These are phyloP conservation scores for Syrmaticus mikado DNA, from an alignment of 2,113 vertebrate species.

Conservation along the genomic window DNA sequence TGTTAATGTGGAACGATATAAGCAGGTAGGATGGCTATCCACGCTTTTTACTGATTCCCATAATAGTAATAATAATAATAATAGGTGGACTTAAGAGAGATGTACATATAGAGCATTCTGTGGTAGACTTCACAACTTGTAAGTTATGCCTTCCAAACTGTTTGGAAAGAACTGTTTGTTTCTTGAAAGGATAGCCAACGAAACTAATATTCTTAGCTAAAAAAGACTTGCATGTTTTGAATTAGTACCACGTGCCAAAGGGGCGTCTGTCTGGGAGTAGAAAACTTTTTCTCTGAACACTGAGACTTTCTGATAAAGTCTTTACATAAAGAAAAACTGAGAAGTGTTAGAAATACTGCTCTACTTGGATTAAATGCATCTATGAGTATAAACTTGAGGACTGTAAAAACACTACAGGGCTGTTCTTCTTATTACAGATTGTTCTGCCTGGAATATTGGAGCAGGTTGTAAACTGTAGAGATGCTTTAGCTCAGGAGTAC, in stretches of 20 bases:
- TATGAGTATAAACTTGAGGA: background rate
- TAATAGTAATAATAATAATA: background rate
- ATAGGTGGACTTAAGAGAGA: background rate
- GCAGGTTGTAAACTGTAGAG: slow-evolving; percentile 98
- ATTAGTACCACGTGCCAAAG: background rate
- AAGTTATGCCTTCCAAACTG: background rate
- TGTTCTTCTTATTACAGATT: slow-evolving; percentile 75
- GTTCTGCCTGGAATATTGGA: slow-evolving; percentile 95
- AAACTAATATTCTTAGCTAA: background rate
- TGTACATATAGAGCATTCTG: background rate
- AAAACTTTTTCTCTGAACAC: background rate
- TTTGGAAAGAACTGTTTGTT: background rate
- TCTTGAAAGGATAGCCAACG: background rate
- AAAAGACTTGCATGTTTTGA: background rate
- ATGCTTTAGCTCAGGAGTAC: slow-evolving; percentile 97
- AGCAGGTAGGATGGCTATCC: slow-evolving; percentile 82
- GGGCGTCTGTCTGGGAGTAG: background rate
- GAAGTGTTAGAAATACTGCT: background rate
- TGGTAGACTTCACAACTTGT: background rate
- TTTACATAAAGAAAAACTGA: background rate
- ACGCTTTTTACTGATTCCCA: background rate
- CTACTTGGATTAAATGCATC: background rate
- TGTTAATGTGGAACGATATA: slow-evolving; percentile 97
- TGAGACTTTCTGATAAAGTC: background rate
- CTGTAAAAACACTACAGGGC: background rate